Evolutionary conservation across 2,797 vertebrate species (phyloP).

Genomic region (Catostomus latipinnis): DNA sequence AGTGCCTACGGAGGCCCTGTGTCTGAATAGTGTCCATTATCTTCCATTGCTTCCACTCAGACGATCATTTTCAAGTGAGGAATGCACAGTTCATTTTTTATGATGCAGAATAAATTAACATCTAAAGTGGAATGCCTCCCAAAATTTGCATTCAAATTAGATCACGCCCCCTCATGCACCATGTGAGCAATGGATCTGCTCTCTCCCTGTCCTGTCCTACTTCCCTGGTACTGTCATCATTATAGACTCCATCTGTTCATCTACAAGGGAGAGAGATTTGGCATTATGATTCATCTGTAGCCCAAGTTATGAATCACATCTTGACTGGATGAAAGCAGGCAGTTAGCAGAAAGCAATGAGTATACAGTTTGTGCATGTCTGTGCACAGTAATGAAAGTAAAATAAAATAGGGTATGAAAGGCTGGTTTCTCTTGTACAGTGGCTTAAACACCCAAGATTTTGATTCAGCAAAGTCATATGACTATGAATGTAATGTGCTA

Average conservation of each 20-base stretch:
- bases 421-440: neutral
- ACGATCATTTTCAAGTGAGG: conserved; percentile 22
- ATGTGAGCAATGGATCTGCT: conserved; percentile 37
- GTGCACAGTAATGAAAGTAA: neutral
- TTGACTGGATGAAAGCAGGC: conserved; percentile 35
- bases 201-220: conserved; percentile 12
- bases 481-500: too few species aligned
- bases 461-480: too few species aligned
- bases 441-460: neutral
- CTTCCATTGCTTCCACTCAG: conserved; percentile 40
- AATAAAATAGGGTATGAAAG: neutral
- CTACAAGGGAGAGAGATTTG: conserved; percentile 48
- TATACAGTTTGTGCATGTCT: neutral
- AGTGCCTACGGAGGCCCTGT: neutral
- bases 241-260: conserved; percentile 26
- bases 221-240: conserved; percentile 15
- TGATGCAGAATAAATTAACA: conserved; percentile 48
- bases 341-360: conserved; percentile 25
- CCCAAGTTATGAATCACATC: conserved; percentile 49
- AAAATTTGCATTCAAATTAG: conserved; percentile 60
- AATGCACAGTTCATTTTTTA: conserved; percentile 37
- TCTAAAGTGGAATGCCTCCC: conserved; percentile 31
- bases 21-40: conserved; percentile 50
- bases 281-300: conserved; percentile 40
- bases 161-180: conserved; percentile 46